Percentiles rank a stretch among this genome's conserved stretches.
Evolutionary conservation across 2,113 vertebrate species (phyloP).

Genomic region (Typhlomys cinereus): DNA sequence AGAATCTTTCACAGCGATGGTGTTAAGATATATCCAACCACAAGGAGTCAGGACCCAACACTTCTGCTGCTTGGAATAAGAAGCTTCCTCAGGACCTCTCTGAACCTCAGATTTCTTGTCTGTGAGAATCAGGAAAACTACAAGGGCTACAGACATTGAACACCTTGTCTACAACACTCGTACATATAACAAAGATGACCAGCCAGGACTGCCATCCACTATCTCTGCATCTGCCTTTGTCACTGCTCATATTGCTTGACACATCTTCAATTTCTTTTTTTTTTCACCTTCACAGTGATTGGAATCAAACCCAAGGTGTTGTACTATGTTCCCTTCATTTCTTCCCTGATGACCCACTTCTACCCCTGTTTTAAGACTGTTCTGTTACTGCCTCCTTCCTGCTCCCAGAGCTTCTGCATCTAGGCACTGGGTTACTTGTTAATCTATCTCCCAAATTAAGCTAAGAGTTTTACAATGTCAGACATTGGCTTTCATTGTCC

Average conservation of each 20-base stretch:
- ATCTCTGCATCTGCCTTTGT: not conserved
- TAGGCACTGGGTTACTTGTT: not conserved
- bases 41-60: not conserved
- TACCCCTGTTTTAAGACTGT: not conserved
- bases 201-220: rapidly evolving
- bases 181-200: rapidly evolving
- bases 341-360: not conserved
- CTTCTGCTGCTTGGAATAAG: not conserved
- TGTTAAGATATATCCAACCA: not conserved
- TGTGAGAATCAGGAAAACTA: not conserved
- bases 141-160: not conserved
- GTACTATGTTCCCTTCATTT: not conserved
- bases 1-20: not conserved
- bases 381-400: not conserved
- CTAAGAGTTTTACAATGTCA: not conserved
- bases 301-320: no score
- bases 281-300: no score
- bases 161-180: rapidly evolving
- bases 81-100: not conserved
- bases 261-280: not conserved
- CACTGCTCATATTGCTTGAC: not conserved
- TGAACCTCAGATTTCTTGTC: not conserved
- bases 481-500: not conserved
- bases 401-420: not conserved
- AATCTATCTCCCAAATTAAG: not conserved